Percentiles rank a stretch among this genome's conserved stretches.
These are phyloP conservation scores for Seriola aureovittata DNA, from an alignment of 2,113 vertebrate genomes.

Conservation along the genomic window DNA sequence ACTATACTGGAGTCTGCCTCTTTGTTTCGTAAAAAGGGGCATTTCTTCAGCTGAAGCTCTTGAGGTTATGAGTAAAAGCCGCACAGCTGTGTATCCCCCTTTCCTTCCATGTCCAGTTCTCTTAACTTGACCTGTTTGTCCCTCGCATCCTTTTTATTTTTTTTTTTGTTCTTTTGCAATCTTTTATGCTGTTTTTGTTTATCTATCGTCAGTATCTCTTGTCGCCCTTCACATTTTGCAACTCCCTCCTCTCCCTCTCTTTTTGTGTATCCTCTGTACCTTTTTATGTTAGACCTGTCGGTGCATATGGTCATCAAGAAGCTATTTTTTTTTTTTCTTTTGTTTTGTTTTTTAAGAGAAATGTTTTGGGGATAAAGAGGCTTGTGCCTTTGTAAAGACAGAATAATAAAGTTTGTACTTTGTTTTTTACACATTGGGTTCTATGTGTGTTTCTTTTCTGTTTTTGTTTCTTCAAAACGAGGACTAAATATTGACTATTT, in stretches of 20 bases:
- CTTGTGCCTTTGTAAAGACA: constrained; percentile 99
- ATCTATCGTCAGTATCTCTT: constrained; percentile 51
- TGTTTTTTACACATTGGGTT: constrained; percentile 82
- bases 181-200: constrained; percentile 51
- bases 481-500: not conserved
- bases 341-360: constrained; percentile 86
- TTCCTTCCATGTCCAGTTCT: constrained; percentile 74
- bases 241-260: constrained; percentile 40
- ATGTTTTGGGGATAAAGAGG: constrained; percentile 89
- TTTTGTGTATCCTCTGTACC: constrained; percentile 42
- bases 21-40: constrained; percentile 66
- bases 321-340: constrained; percentile 87
- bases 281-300: constrained; percentile 81
- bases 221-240: constrained; percentile 44
- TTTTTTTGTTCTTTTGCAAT: constrained; percentile 22
- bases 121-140: constrained; percentile 49
- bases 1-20: constrained; percentile 66
- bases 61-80: constrained; percentile 79
- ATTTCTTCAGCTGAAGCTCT: constrained; percentile 77
- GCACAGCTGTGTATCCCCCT: constrained; percentile 79
- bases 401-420: constrained; percentile 99
- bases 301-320: constrained; percentile 92
- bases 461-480: not conserved
- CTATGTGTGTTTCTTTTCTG: constrained; percentile 19
- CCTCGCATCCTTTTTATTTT: constrained; percentile 14